Percentiles rank a stretch among this genome's conserved stretches.
Evolutionary conservation across 1,140 invertebrate species (phyloP).

Genomic region (Sinella curviseta): DNA sequence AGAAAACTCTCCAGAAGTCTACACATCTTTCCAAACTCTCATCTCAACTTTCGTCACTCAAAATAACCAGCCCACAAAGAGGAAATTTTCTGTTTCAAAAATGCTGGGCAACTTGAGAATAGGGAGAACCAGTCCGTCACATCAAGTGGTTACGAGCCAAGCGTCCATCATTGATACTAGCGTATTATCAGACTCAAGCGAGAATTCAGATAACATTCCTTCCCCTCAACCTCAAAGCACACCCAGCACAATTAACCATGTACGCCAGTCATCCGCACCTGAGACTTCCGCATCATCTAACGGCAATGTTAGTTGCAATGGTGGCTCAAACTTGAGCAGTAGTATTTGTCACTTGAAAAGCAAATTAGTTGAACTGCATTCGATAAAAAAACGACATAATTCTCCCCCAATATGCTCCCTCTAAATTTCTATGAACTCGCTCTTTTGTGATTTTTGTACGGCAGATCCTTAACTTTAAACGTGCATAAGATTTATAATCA

Average conservation of each 20-base stretch:
- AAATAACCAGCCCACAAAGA: constrained; percentile 56
- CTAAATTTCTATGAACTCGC: constrained; percentile 1
- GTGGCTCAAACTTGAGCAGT: constrained; percentile 29
- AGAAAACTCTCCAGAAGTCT: constrained; percentile 70
- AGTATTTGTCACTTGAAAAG: constrained; percentile 44
- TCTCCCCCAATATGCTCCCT: constrained; percentile 45
- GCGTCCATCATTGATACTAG: constrained; percentile 48
- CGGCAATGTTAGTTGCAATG: not conserved
- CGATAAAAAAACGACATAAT: constrained; percentile 43
- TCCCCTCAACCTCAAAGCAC: not conserved
- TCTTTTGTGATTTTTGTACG: constrained; percentile 3
- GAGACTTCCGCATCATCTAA: constrained; percentile 23
- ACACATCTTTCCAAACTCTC: constrained; percentile 68
- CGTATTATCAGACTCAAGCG: constrained; percentile 1
- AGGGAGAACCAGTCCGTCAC: constrained; percentile 54
- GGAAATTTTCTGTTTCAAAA: constrained; percentile 75
- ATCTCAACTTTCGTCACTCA: constrained; percentile 62
- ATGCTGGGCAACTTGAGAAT: constrained; percentile 75
- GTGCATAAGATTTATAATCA: no score
- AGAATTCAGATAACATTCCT: not conserved
- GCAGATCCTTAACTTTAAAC: no score
- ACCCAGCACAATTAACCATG: not conserved
- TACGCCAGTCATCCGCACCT: not conserved
- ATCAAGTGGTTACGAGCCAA: constrained; percentile 45
- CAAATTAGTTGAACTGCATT: constrained; percentile 47